These are phyloP conservation scores for Danio tinwini DNA, from an alignment of 2,797 vertebrate species.

Conservation along the genomic window DNA sequence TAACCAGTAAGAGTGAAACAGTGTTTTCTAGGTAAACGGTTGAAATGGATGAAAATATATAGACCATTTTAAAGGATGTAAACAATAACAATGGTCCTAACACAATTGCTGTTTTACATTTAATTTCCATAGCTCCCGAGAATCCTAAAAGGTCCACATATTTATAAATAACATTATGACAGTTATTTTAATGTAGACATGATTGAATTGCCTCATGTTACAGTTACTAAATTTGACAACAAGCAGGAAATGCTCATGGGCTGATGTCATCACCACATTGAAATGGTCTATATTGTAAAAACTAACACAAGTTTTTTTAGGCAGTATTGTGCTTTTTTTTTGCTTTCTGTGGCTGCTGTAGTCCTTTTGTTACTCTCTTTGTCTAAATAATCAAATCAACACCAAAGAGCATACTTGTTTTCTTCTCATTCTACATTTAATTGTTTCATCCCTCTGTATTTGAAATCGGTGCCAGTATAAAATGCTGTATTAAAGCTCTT, in stretches of 20 bases:
- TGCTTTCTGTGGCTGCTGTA: not conserved
- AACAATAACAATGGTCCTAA: too few relatives aligned
- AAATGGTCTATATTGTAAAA: not conserved
- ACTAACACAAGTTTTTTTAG: not conserved
- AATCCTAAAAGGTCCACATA: too few relatives aligned
- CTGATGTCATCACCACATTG: too few relatives aligned
- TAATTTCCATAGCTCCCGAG: too few relatives aligned
- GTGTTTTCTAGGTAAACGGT: not conserved
- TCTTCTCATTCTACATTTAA: not conserved
- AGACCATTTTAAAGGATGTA: too few relatives aligned
- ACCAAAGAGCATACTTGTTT: not conserved
- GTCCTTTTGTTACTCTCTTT: not conserved
- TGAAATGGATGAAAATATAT: not conserved
- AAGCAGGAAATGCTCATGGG: too few relatives aligned
- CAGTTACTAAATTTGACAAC: too few relatives aligned
- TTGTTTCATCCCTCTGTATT: conserved; percentile 5
- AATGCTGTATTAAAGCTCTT: conserved; percentile 5
- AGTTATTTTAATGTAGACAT: too few relatives aligned
- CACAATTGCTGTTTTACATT: too few relatives aligned
- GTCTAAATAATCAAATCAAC: not conserved
- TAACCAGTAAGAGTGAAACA: not conserved
- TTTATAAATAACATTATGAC: too few relatives aligned
- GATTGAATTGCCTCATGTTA: too few relatives aligned
- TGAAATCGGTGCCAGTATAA: conserved; percentile 29
- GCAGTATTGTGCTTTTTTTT: not conserved